Evolutionary conservation across 2,113 vertebrate genomes (phyloP).

Genomic region (Psittacara wagleri): DNA sequence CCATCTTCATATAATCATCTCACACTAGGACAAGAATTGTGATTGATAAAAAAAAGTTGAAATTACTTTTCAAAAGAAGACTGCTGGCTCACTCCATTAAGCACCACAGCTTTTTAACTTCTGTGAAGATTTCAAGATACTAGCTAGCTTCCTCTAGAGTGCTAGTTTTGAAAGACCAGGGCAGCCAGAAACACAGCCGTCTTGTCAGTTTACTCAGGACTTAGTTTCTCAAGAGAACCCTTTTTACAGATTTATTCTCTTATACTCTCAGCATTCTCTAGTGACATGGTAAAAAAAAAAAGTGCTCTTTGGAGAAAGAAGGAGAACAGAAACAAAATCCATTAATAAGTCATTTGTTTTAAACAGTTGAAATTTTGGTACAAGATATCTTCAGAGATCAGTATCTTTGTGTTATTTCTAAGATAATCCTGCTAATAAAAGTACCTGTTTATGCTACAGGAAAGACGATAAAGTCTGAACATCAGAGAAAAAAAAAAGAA

Average conservation of each 20-base stretch:
- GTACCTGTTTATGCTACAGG: background rate
- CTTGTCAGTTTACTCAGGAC: slow-evolving; percentile 74
- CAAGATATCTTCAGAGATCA: background rate
- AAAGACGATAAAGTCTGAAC: background rate
- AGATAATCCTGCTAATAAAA: background rate
- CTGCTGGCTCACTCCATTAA: background rate
- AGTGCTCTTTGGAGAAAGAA: background rate
- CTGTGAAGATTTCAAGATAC: slow-evolving; percentile 26
- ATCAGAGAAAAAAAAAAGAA: background rate
- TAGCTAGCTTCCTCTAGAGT: slow-evolving; percentile 73
- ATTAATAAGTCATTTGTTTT: background rate
- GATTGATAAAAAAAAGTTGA: background rate
- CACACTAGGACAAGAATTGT: background rate
- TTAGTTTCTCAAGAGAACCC: slow-evolving; percentile 73
- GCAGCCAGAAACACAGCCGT: slow-evolving; percentile 74
- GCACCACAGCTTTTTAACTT: background rate
- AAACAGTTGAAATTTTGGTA: background rate
- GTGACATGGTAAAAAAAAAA: background rate
- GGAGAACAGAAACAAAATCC: background rate
- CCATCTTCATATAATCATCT: background rate
- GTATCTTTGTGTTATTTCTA: background rate
- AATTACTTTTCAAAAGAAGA: background rate
- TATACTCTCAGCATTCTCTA: background rate
- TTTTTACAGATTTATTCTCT: slow-evolving; percentile 31
- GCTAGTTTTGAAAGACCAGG: slow-evolving; percentile 70